Percentiles rank a stretch among this genome's conserved stretches.
Conservation (phyloP, 1,140 invertebrate genomes). For the Babylonia areolata region DNA sequence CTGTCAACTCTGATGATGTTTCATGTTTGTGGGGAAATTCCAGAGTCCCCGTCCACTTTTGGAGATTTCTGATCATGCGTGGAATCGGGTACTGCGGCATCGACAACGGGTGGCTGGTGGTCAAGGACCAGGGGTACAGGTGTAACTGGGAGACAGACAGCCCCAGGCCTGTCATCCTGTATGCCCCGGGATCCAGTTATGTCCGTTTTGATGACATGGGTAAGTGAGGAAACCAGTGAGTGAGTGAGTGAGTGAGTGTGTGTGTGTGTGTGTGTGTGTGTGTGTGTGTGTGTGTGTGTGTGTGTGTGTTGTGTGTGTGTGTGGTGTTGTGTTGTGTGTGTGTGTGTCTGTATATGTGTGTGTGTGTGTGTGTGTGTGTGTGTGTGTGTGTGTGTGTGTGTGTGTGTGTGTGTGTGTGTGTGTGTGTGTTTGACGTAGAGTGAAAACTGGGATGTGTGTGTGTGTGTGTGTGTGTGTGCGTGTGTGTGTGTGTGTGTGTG, state of each 20-base stretch:
- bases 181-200: no score
- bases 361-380: slow-evolving; percentile 21
- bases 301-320: not conserved
- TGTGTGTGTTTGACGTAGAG: not conserved
- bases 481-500: slow-evolving; percentile 9
- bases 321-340: not conserved
- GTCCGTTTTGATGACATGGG: no score
- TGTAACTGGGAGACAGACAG: no score
- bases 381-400: not conserved
- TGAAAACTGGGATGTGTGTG: not conserved
- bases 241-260: not conserved
- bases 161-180: no score
- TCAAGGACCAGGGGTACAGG: no score
- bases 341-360: not conserved
- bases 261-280: slow-evolving; percentile 8
- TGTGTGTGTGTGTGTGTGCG: slow-evolving; percentile 2
- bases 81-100: no score
- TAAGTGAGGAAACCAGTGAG: no score
- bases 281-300: not conserved
- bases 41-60: no score
- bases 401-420: slow-evolving; percentile 10
- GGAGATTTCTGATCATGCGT: no score
- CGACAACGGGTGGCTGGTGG: no score
- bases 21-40: no score
- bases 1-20: no score